Conservation (phyloP, 2,113 vertebrate genomes). For the Neodon shergylaensis region DNA sequence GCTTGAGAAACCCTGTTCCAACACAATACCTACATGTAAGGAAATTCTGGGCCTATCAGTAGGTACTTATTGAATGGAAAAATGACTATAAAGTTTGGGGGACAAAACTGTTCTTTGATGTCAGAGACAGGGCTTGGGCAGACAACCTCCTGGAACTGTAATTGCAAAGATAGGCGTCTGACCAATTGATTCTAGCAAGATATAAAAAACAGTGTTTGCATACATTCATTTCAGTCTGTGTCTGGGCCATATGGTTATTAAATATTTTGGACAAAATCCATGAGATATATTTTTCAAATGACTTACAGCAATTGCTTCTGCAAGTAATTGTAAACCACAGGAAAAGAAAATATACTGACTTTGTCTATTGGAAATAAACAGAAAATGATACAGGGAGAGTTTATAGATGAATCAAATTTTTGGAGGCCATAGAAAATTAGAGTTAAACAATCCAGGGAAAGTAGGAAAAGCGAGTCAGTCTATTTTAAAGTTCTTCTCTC, state of each 20-base stretch:
- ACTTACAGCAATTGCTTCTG: neutral
- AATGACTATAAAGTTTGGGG: slow-evolving; percentile 36
- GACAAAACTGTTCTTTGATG: neutral
- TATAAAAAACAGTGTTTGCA: neutral
- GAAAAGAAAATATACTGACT: neutral
- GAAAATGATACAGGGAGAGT: neutral
- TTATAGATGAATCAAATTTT: slow-evolving; percentile 15
- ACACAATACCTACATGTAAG: neutral
- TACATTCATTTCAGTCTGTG: neutral
- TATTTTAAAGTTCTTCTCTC: neutral
- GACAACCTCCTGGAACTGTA: neutral
- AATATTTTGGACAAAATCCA: slow-evolving; percentile 47
- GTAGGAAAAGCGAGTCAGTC: slow-evolving; percentile 5
- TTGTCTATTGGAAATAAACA: neutral
- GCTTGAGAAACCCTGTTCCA: neutral
- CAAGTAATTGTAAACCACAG: slow-evolving; percentile 17
- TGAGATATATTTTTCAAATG: slow-evolving; percentile 25
- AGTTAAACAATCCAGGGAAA: neutral
- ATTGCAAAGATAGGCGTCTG: neutral
- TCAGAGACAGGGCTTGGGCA: neutral
- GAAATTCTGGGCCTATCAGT: neutral
- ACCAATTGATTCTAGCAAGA: neutral
- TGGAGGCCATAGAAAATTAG: neutral
- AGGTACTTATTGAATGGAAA: slow-evolving; percentile 8
- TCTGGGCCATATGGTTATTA: neutral